Conservation (phyloP, 1,140 invertebrate genomes). For the Formica exsecta region DNA sequence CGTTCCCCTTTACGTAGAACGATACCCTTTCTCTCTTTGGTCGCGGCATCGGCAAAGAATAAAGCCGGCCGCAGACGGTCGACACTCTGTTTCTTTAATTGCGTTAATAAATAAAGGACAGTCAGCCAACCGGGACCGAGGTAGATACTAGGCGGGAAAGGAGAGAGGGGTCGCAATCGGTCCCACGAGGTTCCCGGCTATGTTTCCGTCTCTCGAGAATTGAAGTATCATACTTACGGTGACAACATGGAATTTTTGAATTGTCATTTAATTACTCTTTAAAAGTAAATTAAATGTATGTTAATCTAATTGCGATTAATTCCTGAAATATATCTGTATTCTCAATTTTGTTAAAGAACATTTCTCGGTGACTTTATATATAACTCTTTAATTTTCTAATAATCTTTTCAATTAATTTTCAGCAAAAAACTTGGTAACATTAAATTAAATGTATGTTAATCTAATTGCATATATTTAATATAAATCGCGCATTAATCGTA, state of each 20-base stretch:
- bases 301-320: slow-evolving; percentile 10
- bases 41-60: slow-evolving; percentile 75
- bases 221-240: slow-evolving; percentile 34
- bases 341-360: not conserved
- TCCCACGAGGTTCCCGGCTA: slow-evolving; percentile 23
- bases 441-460: no score
- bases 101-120: slow-evolving; percentile 86
- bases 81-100: slow-evolving; percentile 84
- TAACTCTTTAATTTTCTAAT: not conserved
- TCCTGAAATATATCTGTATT: not conserved
- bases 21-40: slow-evolving; percentile 41
- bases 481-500: not conserved
- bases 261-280: slow-evolving; percentile 22
- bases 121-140: slow-evolving; percentile 61
- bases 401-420: not conserved
- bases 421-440: not conserved
- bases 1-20: slow-evolving; percentile 26
- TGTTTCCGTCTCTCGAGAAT: slow-evolving; percentile 27
- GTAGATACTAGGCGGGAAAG: slow-evolving; percentile 42
- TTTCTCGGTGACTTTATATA: not conserved
- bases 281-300: not conserved
- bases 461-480: no score
- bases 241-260: not conserved
- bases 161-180: slow-evolving; percentile 14
- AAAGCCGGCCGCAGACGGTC: slow-evolving; percentile 71